Base-by-base conservation (phyloP, 2,797 vertebrate genomes). In the Brotogeris chrysoptera region DNA sequence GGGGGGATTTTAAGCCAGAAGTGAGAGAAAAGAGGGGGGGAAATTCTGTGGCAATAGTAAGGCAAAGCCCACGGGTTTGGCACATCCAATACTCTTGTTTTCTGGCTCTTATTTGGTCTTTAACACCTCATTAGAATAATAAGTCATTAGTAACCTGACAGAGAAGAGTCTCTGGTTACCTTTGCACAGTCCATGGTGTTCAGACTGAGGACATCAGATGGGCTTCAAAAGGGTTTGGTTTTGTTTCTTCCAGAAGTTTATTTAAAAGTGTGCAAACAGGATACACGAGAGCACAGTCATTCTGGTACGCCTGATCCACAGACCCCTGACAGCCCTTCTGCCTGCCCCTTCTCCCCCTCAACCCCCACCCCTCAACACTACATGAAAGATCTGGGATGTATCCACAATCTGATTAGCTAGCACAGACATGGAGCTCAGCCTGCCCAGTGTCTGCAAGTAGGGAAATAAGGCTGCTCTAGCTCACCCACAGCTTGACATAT, bases 401-500 rank as follows among this genome's bases (percentile, higher is more conserved):
- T 77, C 69, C 74, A 92, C 85, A 73, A 92, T 52, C 91, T 16
- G 4, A 93, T 83, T 82, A 96, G 93, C 53, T 79, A 88, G 77
- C 1, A 46, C 93, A 93, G 97, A 97, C 86, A 93, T 2, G 10
- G 84, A 87, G 92, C 93, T 96, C 89, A 80, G 92, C 80, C 53
- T 32, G 85, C 93, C 93, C 97, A 59, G 73, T 21, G 68, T 64
- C 87, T 84, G 92, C 76, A 90, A 83, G 95, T 87, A 90, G 90
- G 96, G 90, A 94, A 93, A 86, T 86, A 93, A 83, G 92, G 94
- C 96, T 95, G 86, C 96, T 95, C 95, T 96, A 70, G 89, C 85
- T 94, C 92, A 94, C 95, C 96, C 94, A 96, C 90, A 97, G 92
- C 95, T 95, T 95, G 96, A 96, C 96, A 91, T 94, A 96, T 63